Base-by-base conservation (phyloP, 2,888 invertebrate genomes). In the Lepidonotus clava region DNA sequence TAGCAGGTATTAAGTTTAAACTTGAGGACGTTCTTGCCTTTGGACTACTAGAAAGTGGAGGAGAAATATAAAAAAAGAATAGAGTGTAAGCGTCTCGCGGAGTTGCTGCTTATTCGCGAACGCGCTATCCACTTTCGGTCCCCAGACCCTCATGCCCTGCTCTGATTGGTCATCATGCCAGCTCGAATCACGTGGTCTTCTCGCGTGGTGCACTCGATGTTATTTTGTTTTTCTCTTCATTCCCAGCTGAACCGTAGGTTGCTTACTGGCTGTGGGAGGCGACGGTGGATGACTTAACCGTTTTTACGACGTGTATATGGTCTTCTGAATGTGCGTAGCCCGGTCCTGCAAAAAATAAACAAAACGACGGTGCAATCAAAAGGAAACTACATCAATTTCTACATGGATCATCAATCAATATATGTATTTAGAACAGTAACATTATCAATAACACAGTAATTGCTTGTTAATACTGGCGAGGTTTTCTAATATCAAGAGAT, bases 281-380 rank as follows among this genome's bases (percentile, higher is more conserved):
- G 18, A 46, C 18, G 24, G 66, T 14, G n/a, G 80, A 80, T 2
- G 80, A 80, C 28, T 80, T 80, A 46, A 80, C 80, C 46, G 80
- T 80, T 53, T 83, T 87, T 87, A 87, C 87, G 87, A 87, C 76
- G 86, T 77, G 91, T 95, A 95, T 87, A 94, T 91, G 32, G 95
- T 95, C 90, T 94, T 95, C 92, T 95, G 95, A 89, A 93, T 93
- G 93, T 95, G 95, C n/a, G 94, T 95, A 86, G 95, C 95, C 86
- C 95, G 93, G 87, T 95, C 95, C 93, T 94, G 91, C 56, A 92
- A 92, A 24, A 86, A 88, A 86, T 76, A 76, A 34, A 51, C 18
- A 28, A 83, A 41, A 18, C 32, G 18, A 34, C 32, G 21, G 51
- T 53, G 86, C 67, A 36, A 28, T 66, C 38, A 56, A 18, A 18